Evolutionary conservation across 2,113 vertebrate genomes (phyloP).

Genomic region (Otis tarda): DNA sequence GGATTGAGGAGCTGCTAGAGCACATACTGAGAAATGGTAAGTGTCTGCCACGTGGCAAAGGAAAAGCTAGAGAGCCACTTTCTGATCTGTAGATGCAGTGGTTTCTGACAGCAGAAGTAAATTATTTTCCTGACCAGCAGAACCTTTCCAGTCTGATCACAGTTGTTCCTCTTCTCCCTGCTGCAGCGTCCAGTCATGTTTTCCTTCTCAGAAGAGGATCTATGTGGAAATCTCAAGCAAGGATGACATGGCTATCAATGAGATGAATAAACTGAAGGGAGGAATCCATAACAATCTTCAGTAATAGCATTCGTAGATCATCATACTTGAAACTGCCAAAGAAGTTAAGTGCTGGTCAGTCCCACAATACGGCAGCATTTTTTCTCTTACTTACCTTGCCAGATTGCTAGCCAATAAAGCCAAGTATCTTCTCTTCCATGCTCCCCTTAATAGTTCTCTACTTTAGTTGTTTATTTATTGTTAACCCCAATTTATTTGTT

Average conservation of each 20-base stretch:
- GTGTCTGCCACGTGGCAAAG: background rate
- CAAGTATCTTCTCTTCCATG: background rate
- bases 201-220: background rate
- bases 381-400: background rate
- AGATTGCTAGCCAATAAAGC: background rate
- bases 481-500: background rate
- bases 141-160: background rate
- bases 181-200: background rate
- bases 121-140: background rate
- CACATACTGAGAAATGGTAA: background rate
- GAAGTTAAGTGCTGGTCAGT: background rate
- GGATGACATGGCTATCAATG: background rate
- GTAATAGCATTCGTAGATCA: background rate
- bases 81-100: background rate
- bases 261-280: background rate
- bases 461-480: background rate
- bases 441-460: background rate
- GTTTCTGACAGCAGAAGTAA: background rate
- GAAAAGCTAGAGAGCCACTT: background rate
- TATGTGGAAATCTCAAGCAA: background rate
- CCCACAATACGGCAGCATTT: background rate
- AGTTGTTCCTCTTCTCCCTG: background rate
- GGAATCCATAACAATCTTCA: background rate
- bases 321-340: background rate
- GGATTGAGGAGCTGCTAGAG: background rate